phyloP scores from a whole-genome alignment of 2,113 vertebrate genomes.

The Halcyon malimbica region DNA sequence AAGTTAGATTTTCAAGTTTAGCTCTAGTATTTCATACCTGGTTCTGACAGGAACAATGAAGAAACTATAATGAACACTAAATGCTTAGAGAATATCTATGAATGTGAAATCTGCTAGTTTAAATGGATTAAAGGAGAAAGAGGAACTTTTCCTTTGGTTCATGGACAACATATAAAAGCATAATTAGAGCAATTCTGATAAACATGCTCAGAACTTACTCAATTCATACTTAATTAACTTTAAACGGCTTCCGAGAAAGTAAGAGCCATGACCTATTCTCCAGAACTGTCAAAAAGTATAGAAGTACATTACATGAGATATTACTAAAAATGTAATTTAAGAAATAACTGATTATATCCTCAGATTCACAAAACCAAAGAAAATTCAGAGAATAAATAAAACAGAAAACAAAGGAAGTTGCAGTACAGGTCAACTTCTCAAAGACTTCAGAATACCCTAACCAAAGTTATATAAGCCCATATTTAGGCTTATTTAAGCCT shows the following conservation, averaged over 20 bases:
- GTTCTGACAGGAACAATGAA: not conserved
- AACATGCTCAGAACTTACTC: not conserved
- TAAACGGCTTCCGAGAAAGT: not conserved
- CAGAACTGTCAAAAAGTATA: not conserved
- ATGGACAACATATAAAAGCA: not conserved
- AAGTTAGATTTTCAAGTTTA: not conserved
- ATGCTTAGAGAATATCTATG: not conserved
- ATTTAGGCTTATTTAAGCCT: too few relatives aligned
- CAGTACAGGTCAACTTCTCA: not conserved
- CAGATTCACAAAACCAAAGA: not conserved
- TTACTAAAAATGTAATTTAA: not conserved
- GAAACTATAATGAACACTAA: not conserved
- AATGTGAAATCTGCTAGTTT: not conserved
- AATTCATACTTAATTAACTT: not conserved
- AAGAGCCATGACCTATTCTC: not conserved
- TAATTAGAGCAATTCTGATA: not conserved
- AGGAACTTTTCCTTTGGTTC: not conserved
- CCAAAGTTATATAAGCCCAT: not conserved
- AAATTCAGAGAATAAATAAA: not conserved
- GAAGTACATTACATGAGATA: not conserved
- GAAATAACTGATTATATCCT: not conserved
- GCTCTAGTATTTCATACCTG: not conserved
- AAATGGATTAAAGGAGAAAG: not conserved
- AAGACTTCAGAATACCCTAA: not conserved
- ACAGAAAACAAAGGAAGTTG: not conserved